Evolutionary conservation across 2,797 vertebrate species (phyloP).

Genomic region (Periophthalmus magnuspinnatus): DNA sequence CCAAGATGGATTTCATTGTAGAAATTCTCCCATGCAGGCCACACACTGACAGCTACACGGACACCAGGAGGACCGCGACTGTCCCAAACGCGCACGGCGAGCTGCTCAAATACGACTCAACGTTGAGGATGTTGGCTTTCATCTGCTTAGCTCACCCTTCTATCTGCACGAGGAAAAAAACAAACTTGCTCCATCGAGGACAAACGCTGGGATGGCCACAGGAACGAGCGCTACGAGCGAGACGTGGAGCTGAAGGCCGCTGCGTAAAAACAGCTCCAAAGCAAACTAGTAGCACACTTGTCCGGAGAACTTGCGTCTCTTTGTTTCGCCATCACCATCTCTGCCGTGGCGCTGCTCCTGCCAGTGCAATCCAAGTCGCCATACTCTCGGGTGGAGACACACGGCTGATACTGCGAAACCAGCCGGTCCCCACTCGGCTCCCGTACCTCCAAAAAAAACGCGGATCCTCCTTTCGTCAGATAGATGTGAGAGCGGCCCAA

Average conservation of each 20-base stretch:
- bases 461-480: conserved; percentile 50
- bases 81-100: conserved; percentile 41
- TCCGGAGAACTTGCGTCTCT: conserved; percentile 44
- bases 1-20: conserved; percentile 75
- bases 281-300: conserved; percentile 13
- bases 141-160: conserved; percentile 68
- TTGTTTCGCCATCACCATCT: conserved; percentile 64
- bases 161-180: conserved; percentile 56
- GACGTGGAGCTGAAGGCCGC: conserved; percentile 15
- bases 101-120: conserved; percentile 25
- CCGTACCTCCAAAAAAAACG: conserved; percentile 65
- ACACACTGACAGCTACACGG: conserved; percentile 55
- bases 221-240: conserved; percentile 34
- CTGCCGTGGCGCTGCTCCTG: conserved; percentile 53
- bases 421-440: conserved; percentile 75
- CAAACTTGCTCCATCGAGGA: conserved; percentile 75
- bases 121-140: conserved; percentile 55
- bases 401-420: conserved; percentile 72
- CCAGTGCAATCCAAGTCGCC: conserved; percentile 69
- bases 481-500: conserved; percentile 63
- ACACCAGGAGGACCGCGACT: conserved; percentile 43
- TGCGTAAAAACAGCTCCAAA: conserved; percentile 16
- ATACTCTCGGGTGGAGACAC: conserved; percentile 83
- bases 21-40: conserved; percentile 65
- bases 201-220: conserved; percentile 42